Percentiles rank a stretch among this genome's conserved stretches.
phyloP scores from a whole-genome alignment of 2,888 invertebrate genomes.

The Ophion ventricosus region DNA sequence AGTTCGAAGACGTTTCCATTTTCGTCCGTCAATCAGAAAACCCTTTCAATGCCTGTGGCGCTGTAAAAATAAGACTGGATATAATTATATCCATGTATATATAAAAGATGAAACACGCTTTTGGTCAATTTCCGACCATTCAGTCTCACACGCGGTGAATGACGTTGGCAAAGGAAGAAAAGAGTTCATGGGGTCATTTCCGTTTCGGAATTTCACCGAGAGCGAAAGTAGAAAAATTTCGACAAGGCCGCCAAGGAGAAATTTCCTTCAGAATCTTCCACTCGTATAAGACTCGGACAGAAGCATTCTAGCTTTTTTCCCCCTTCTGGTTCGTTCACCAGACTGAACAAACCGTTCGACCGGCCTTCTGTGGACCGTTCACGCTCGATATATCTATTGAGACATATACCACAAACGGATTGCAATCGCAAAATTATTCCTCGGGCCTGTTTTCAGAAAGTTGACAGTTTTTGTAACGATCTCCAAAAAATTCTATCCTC shows the following conservation, averaged over 20 bases:
- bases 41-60: too few relatives aligned
- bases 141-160: neutral
- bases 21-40: too few relatives aligned
- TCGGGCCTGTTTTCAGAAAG: constrained; percentile 55
- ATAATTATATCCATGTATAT: neutral
- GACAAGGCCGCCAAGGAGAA: constrained; percentile 76
- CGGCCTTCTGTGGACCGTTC: constrained; percentile 8
- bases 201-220: constrained; percentile 73
- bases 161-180: constrained; percentile 50
- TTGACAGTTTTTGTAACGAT: constrained; percentile 31
- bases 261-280: constrained; percentile 66
- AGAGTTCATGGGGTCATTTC: constrained; percentile 76
- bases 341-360: neutral
- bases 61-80: too few relatives aligned
- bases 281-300: constrained; percentile 33
- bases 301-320: constrained; percentile 14
- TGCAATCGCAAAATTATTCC: neutral
- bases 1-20: too few relatives aligned
- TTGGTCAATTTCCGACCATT: constrained; percentile 50
- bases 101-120: constrained; percentile 10
- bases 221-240: constrained; percentile 67
- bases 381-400: constrained; percentile 12
- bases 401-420: constrained; percentile 15
- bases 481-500: constrained; percentile 11
- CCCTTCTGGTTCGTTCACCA: neutral